Conservation (phyloP, 2,797 vertebrate genomes). For the Gymnothorax javanicus region DNA sequence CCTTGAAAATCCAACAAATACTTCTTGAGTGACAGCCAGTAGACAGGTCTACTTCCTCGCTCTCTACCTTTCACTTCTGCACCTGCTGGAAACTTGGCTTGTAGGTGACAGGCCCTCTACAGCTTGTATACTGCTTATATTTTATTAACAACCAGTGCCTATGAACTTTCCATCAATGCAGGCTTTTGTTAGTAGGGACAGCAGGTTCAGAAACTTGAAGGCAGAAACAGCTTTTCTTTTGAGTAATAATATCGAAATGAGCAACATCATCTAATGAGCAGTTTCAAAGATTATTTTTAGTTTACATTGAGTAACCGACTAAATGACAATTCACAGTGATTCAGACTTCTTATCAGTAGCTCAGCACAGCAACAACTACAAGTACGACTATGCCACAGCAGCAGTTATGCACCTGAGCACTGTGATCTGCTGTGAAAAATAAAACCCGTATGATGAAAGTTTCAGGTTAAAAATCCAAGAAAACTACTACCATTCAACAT, state of each 20-base stretch:
- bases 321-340: neutral
- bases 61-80: neutral
- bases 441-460: neutral
- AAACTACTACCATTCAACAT: neutral
- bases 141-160: neutral
- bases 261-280: neutral
- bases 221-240: neutral
- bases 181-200: neutral
- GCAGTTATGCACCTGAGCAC: neutral
- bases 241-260: neutral
- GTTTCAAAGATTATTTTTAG: no score
- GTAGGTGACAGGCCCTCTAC: conserved; percentile 5
- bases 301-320: neutral
- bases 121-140: conserved; percentile 10
- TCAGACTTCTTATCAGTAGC: neutral
- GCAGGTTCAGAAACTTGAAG: neutral
- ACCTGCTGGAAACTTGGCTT: neutral
- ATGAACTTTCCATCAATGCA: neutral
- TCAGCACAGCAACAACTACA: neutral
- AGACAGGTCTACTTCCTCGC: conserved; percentile 3
- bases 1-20: no score
- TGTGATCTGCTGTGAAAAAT: neutral
- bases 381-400: neutral
- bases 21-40: neutral
- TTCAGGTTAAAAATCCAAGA: neutral